These are phyloP conservation scores for Phasia obesa DNA, from an alignment of 2,888 invertebrate species.

Conservation along the genomic window DNA sequence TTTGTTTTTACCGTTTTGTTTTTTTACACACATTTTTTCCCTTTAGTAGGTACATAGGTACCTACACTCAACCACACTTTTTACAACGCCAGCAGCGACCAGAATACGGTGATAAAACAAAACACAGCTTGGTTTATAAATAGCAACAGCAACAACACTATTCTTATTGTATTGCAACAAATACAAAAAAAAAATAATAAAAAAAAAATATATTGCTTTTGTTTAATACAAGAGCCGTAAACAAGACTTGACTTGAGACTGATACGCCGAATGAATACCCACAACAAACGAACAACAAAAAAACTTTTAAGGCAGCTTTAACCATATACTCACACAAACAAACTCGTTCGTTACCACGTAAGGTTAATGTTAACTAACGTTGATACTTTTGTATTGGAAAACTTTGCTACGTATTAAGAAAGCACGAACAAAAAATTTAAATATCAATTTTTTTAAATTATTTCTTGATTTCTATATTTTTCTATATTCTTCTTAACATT, in stretches of 20 bases:
- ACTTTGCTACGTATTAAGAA: conserved; percentile 69
- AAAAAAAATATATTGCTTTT: conserved; percentile 18
- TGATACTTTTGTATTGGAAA: conserved; percentile 27
- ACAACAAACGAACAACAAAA: conserved; percentile 29
- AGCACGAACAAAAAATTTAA: conserved; percentile 39
- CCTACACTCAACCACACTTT: conserved; percentile 17
- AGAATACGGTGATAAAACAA: conserved; percentile 28
- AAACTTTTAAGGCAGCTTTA: conserved; percentile 44
- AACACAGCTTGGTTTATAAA: conserved; percentile 55
- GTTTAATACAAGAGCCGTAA: conserved; percentile 36
- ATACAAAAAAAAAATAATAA: no score
- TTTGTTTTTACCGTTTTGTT: conserved; percentile 39
- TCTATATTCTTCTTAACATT: conserved; percentile 8
- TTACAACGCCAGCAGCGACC: conserved; percentile 17
- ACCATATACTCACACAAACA: conserved; percentile 24
- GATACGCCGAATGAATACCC: conserved; percentile 26
- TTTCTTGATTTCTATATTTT: conserved; percentile 11
- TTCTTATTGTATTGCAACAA: conserved; percentile 9
- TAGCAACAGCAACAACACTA: conserved; percentile 31
- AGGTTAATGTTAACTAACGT: conserved; percentile 8
- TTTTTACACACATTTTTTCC: conserved; percentile 14
- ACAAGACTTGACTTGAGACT: conserved; percentile 44
- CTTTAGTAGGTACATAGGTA: conserved; percentile 22
- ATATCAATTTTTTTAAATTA: no score
- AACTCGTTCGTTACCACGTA: conserved; percentile 30